Evolutionary conservation across 1,140 invertebrate species (phyloP).

Genomic region (Dendrolimus punctatus): DNA sequence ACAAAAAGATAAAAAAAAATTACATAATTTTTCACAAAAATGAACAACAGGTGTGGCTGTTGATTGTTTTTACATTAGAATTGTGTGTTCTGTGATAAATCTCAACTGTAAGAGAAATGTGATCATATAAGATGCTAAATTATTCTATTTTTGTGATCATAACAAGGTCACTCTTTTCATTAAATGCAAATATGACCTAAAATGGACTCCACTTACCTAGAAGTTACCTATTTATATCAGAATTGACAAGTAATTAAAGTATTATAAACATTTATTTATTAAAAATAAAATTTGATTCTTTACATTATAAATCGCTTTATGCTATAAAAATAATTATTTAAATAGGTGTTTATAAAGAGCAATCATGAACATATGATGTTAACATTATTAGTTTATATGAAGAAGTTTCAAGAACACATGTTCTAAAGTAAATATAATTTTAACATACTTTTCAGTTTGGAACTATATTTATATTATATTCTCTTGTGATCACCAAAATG

Average conservation of each 20-base stretch:
- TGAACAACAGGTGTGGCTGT: no score
- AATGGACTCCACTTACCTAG: neutral
- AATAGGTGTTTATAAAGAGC: constrained; percentile 8
- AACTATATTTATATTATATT: constrained; percentile 4
- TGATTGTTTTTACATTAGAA: no score
- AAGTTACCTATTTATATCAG: neutral
- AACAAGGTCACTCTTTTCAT: no score
- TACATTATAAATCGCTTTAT: no score
- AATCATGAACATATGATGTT: constrained; percentile 30
- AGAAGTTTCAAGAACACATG: constrained; percentile 44
- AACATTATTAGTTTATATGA: constrained; percentile 9
- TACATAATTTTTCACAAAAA: no score
- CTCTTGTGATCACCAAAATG: constrained; percentile 5
- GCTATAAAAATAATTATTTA: no score
- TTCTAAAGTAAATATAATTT: constrained; percentile 40
- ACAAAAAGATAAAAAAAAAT: no score
- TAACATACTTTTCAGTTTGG: constrained; percentile 25
- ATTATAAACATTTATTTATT: neutral
- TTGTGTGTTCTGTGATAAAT: no score
- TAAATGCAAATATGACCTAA: neutral
- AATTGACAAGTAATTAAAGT: neutral
- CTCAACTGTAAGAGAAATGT: no score
- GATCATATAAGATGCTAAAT: no score
- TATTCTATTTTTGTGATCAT: no score
- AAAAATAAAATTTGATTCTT: no score